Evolutionary conservation across 2,888 invertebrate genomes (phyloP), one percentile per base, ranked within the genome.

Genomic region (Cryptocephalus moraei): DNA sequence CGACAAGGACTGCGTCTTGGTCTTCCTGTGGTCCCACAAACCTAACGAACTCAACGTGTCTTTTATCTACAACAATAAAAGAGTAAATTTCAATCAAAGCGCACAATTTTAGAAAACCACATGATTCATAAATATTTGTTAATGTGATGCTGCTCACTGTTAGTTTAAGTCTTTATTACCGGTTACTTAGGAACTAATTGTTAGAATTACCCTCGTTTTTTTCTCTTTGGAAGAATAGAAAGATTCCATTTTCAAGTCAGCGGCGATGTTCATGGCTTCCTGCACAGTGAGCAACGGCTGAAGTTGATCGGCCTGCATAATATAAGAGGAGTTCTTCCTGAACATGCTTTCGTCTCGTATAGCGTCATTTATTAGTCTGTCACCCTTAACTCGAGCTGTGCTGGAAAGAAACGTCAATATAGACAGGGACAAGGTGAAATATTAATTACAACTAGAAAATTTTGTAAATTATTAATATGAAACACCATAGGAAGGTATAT

Each of bases 221-320:
- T 89, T 91, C 50, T 82, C 80, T 34, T 72, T 67, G 11, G 66
- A 59, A 31, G 76, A 75, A 58, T 83, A 76, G 49, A 78, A 76
- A 41, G 80, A 75, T 9, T 83, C 81, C 48, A 93, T 76, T 73
- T 94, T 94, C 8, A 95, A 78, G 65, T 91, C 84, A 0, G 91
- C 91, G 0, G 93, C 90, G 49, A 91, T 81, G 57, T 76, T 75
- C 79, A 95, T 87, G 9, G 90, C 83, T 71, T 95, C 95, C 45
- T 80, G 75, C 4, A 92, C 86, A 2, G 90, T 89, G 33, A 95
- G 76, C 64, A 87, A 78, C 1, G 88, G 82, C 61, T 93, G 85
- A 13, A 94, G 75, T 62, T 79, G 78, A 59, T 88, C 86, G 59
- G 90, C 84, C 68, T 95, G 95, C 75, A 91, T 88, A 53, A 95